Conservation (phyloP, 92 coral and sea anemone species). For the Phenganax subtilis region DNA sequence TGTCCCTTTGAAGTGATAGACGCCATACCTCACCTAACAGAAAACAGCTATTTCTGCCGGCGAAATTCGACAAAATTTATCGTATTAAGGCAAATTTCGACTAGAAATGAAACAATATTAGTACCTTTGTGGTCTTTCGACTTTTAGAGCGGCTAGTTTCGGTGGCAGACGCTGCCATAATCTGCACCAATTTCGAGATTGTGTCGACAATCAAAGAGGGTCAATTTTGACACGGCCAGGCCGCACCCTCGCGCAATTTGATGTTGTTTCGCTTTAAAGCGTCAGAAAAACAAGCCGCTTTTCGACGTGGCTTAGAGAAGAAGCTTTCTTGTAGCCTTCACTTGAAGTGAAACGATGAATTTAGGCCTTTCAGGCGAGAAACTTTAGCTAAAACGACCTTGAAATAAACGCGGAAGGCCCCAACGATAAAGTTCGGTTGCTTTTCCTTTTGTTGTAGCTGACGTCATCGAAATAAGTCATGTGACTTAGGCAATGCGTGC, state of each 20-base stretch:
- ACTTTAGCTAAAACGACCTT: neutral
- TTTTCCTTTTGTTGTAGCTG: slow-evolving; percentile 23
- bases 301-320: slow-evolving; percentile 37
- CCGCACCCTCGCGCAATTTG: slow-evolving; percentile 40
- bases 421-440: neutral
- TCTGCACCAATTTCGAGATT: neutral
- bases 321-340: neutral
- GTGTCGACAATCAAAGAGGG: slow-evolving; percentile 17
- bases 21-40: neutral
- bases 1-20: slow-evolving; percentile 39
- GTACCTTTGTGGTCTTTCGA: slow-evolving; percentile 30
- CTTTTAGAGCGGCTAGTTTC: slow-evolving; percentile 36
- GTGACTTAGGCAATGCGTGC: neutral
- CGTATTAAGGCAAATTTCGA: neutral
- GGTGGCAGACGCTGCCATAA: slow-evolving; percentile 35
- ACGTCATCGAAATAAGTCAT: slow-evolving; percentile 28
- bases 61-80: slow-evolving; percentile 9
- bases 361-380: slow-evolving; percentile 8
- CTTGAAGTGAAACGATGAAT: neutral
- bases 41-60: slow-evolving; percentile 17
- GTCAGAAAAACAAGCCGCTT: neutral
- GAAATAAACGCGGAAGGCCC: slow-evolving; percentile 21
- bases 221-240: slow-evolving; percentile 7
- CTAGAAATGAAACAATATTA: neutral
- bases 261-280: slow-evolving; percentile 10